Evolutionary conservation across 2,113 vertebrate species (phyloP).

Genomic region (Gorsachius goisagi): DNA sequence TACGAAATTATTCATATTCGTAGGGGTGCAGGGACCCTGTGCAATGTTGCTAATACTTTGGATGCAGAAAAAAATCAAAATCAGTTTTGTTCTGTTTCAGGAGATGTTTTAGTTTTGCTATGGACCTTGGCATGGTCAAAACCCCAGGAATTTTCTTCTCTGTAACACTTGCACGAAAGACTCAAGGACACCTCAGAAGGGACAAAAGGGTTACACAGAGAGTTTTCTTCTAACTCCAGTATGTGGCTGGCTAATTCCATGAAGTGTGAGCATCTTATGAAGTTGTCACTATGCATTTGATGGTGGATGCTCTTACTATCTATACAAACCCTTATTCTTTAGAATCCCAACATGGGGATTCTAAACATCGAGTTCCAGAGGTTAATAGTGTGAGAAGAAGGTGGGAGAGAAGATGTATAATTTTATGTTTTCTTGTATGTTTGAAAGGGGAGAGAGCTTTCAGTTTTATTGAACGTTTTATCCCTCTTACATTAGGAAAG

Average conservation of each 20-base stretch:
- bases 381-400: background rate
- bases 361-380: background rate
- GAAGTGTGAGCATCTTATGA: background rate
- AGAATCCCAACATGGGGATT: background rate
- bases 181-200: background rate
- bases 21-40: background rate
- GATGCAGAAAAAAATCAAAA: background rate
- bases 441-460: background rate
- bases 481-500: background rate
- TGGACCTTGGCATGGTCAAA: background rate
- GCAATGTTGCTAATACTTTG: background rate
- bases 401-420: background rate
- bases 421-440: background rate
- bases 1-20: background rate
- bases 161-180: background rate
- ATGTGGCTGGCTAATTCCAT: background rate
- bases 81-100: background rate
- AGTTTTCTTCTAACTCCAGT: background rate
- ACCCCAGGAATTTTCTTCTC: background rate
- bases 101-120: background rate
- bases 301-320: background rate
- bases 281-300: background rate
- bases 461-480: slow-evolving; percentile 15
- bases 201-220: background rate
- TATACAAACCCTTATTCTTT: background rate